Evolutionary conservation across 1,140 invertebrate species (phyloP).

Genomic region (Drosophila mauritiana): DNA sequence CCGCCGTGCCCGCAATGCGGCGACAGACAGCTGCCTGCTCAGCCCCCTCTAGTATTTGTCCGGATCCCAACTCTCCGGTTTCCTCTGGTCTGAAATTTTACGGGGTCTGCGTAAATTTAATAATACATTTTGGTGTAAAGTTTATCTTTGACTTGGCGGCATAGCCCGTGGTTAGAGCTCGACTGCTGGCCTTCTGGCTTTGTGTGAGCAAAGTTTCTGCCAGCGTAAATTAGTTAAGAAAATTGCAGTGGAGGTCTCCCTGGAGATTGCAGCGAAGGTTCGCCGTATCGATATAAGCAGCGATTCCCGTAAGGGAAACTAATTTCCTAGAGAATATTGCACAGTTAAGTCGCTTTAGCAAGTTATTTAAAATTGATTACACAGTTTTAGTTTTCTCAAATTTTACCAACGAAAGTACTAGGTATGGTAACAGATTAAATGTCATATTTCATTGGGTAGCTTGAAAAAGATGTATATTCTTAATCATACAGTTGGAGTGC

Average conservation of each 20-base stretch:
- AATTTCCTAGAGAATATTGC: constrained; percentile 4
- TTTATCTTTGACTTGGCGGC: constrained; percentile 63
- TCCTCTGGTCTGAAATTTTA: constrained; percentile 28
- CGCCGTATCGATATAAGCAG: constrained; percentile 10
- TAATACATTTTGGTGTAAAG: constrained; percentile 74
- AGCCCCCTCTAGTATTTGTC: constrained; percentile 34
- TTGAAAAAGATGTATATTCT: background rate
- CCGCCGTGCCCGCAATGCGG: constrained; percentile 57
- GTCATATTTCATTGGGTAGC: background rate
- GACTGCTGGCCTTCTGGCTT: constrained; percentile 31
- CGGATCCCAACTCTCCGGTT: constrained; percentile 23
- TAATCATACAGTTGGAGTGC: no score
- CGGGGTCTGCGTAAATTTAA: constrained; percentile 66
- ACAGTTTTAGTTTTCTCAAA: background rate
- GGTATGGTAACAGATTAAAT: background rate
- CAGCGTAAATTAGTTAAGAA: constrained; percentile 46
- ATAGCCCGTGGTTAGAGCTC: constrained; percentile 19
- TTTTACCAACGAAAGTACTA: background rate
- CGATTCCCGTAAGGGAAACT: constrained; percentile 20
- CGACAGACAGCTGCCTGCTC: constrained; percentile 43
- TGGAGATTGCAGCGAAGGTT: constrained; percentile 15
- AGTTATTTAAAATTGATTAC: background rate
- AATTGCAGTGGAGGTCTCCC: constrained; percentile 30
- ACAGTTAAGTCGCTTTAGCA: background rate
- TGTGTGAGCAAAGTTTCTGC: constrained; percentile 33